Evolutionary conservation across 1,140 invertebrate genomes (phyloP), one percentile per base, ranked within the genome.

Genomic region (Colletes latitarsis): DNA sequence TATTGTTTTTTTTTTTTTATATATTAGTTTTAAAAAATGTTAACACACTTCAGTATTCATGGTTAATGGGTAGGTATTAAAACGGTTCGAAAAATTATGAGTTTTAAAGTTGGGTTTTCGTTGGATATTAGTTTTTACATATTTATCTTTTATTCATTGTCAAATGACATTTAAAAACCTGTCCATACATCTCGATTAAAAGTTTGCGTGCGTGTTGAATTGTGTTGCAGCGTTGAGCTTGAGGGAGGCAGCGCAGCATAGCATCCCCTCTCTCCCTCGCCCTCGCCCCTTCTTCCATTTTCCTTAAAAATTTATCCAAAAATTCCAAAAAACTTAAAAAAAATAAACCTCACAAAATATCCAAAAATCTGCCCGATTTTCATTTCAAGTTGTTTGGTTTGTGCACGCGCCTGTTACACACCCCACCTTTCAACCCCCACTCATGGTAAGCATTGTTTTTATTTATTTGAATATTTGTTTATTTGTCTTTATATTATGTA

Each of bases 371-470:
- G 87, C 90, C 92, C 92, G 88, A 92, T 93, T 93, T 93, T 93
- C 92, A 93, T 93, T 93, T 93, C 92, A 90, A 93, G 93, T 93
- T 93, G 91, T 93, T 93, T 93, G 92, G 93, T 93, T 93, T 93
- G 92, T 93, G 92, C 92, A 93, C 92, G 92, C 90, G 91, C 92
- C 92, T 93, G 93, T 93, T 92, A 93, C 92, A 93, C 92, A 92
- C 82, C 92, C 92, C 91, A 93, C 92, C 93, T 88, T 93, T 91
- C 92, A 93, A 93, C 90, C 92, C 93, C 89, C 88, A 92, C 88
- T 93, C 86, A 93, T 92, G 93, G 93, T 93, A 93, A 93, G 93
- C 92, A 93, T 92, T 93, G 86, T 90, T 91, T 93, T 93, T 90
- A 93, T 93, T 93, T 91, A 92, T 91, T 92, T 91, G 79, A 90